Conservation (phyloP, 2,113 vertebrate genomes). For the Piaya cayana region DNA sequence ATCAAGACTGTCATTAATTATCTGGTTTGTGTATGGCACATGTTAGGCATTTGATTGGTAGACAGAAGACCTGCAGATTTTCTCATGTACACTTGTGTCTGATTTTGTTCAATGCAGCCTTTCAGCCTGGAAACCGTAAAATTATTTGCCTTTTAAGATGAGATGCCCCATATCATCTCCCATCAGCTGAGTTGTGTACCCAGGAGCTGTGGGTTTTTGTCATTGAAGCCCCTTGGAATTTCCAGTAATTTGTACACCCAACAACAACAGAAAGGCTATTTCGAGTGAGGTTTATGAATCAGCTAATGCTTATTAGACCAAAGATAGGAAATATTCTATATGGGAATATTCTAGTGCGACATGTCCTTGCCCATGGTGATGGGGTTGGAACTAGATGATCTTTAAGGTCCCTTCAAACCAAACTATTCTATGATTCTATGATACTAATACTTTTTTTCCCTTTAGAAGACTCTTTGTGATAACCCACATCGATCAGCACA, state of each 20-base stretch:
- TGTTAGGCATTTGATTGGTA: background rate
- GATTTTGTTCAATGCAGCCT: background rate
- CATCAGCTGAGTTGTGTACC: background rate
- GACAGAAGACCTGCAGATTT: background rate
- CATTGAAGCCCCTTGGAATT: background rate
- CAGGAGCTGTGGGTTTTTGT: background rate
- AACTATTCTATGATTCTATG: too few species aligned
- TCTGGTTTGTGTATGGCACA: background rate
- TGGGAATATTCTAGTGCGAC: too few species aligned
- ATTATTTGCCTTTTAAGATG: background rate
- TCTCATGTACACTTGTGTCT: background rate
- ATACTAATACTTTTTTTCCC: background rate
- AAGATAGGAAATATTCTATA: background rate
- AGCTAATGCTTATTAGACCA: background rate
- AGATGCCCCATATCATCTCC: background rate
- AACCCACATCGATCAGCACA: conserved; percentile 25
- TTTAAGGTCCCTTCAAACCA: too few species aligned
- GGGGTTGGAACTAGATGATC: too few species aligned
- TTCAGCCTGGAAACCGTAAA: background rate
- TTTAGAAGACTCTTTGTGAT: conserved; percentile 12
- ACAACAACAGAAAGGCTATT: background rate
- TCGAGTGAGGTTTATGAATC: background rate
- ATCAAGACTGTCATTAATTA: background rate
- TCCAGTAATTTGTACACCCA: background rate
- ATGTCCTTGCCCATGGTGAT: too few species aligned